Base-by-base conservation (phyloP, 2,888 invertebrate species). In the Crematogaster levior region DNA sequence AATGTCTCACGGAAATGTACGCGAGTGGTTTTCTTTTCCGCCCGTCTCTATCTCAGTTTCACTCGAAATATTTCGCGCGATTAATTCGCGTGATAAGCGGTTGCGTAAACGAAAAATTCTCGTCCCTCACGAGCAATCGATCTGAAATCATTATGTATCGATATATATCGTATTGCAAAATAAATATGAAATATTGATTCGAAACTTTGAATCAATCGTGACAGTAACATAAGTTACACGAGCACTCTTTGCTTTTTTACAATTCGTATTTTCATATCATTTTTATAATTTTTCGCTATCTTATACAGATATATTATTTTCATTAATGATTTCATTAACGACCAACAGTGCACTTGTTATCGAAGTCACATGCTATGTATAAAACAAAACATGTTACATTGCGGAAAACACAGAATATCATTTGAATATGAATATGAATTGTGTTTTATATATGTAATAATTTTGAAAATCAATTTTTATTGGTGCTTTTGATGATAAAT, bases 1-100 rank as follows among this genome's bases (percentile, higher is more conserved):
- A 60, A 46, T 46, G 65, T 66, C 51, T n/a, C 37, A 66, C 9
- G 15, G 37, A 75, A 75, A 48, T 51, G 15, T n/a, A 51, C 34
- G 34, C 34, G 34, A n/a, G 12, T 34, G n/a, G 12, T 24, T 75
- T 40, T 68, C 37, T 66, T 65, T 48, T 48, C 21, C 63, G n/a
- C 30, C 60, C 40, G 21, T 60, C 46, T 53, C 46, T 53, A 24
- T 24, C 60, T 61, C 61, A 37, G 48, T 65, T 75, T 37, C 27
- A 75, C 37, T n/a, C 37, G n/a, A 75, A 66, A 51, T 37, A 75
- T 75, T 48, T 15, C 24, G 30, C 51, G 66, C n/a, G 24, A 51
- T 73, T 73, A 9, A 37, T 37, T 7, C n/a, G n/a, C n/a, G 46
- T 58, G 24, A 58, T 34, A 43, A 53, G 24, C n/a, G 53, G 12